A percentile compares a stretch with the other conserved stretches of the same genome.
Evolutionary conservation across 2,113 vertebrate genomes (phyloP).

Genomic region (Dipodomys spectabilis): DNA sequence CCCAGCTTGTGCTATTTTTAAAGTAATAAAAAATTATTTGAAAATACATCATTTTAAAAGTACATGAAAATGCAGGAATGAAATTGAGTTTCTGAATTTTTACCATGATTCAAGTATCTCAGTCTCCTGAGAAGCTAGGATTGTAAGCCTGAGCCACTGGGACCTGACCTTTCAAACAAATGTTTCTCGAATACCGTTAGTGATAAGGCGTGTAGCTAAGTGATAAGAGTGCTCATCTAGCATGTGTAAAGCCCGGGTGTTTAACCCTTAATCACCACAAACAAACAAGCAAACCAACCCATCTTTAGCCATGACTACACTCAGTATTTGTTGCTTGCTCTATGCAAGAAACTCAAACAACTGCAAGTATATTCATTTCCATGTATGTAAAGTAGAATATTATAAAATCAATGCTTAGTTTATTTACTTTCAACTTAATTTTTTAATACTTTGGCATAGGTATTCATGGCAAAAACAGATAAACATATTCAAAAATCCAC

Average conservation of each 20-base stretch:
- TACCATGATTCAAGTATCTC: too few relatives aligned
- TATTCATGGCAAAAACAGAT: conserved; percentile 26
- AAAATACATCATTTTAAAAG: background rate
- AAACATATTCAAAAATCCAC: conserved; percentile 15
- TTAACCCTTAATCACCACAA: background rate
- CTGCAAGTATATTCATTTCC: background rate
- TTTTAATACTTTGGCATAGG: background rate
- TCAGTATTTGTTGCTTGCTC: background rate
- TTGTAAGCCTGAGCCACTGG: too few relatives aligned
- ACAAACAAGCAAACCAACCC: background rate
- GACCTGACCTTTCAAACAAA: background rate
- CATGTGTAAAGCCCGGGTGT: background rate
- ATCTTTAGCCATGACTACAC: background rate
- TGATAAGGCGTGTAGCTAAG: too few relatives aligned
- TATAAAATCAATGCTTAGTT: background rate
- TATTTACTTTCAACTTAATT: conserved; percentile 10
- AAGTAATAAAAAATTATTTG: conserved; percentile 20
- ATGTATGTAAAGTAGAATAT: background rate
- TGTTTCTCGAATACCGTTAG: background rate
- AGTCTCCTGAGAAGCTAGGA: too few relatives aligned
- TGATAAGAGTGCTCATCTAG: background rate
- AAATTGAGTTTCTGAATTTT: conserved; percentile 32
- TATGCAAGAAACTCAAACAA: background rate
- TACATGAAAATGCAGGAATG: background rate
- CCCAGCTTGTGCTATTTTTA: conserved; percentile 2